Conservation (phyloP, 1,140 invertebrate species). For the Papilio polyxenes region DNA sequence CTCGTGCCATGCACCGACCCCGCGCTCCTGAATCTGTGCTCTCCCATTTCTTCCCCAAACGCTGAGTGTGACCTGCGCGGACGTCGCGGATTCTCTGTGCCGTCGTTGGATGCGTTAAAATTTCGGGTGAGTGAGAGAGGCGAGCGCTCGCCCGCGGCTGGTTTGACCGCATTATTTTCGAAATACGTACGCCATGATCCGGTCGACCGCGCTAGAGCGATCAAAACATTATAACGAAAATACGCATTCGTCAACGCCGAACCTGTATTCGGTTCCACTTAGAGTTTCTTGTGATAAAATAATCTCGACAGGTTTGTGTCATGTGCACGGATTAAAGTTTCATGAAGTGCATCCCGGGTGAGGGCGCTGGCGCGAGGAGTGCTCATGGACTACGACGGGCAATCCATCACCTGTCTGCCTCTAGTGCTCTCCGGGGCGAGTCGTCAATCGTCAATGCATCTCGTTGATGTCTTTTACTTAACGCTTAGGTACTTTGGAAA, state of each 20-base stretch:
- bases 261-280: constrained; percentile 41
- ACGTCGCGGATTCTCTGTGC: constrained; percentile 71
- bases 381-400: background rate
- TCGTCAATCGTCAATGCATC: constrained; percentile 46
- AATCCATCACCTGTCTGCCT: constrained; percentile 35
- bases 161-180: constrained; percentile 80
- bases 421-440: constrained; percentile 35
- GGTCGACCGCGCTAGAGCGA: constrained; percentile 69
- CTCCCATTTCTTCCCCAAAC: constrained; percentile 74
- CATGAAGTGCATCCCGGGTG: constrained; percentile 34
- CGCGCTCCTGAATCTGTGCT: constrained; percentile 72
- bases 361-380: background rate
- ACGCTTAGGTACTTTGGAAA: constrained; percentile 60
- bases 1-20: constrained; percentile 70
- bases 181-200: constrained; percentile 77
- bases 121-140: constrained; percentile 79
- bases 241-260: constrained; percentile 55
- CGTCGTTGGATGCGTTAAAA: constrained; percentile 78
- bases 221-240: constrained; percentile 78
- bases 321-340: constrained; percentile 37
- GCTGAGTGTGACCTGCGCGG: constrained; percentile 63
- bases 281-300: constrained; percentile 34
- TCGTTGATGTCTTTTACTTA: constrained; percentile 78
- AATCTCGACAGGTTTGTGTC: constrained; percentile 38
- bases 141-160: constrained; percentile 70